Percentiles rank a stretch among this genome's conserved stretches.
These are phyloP conservation scores for Hexactinellida sp. DNA, from an alignment of 37 sponge, comb jelly and placozoan species.

Conservation along the genomic window DNA sequence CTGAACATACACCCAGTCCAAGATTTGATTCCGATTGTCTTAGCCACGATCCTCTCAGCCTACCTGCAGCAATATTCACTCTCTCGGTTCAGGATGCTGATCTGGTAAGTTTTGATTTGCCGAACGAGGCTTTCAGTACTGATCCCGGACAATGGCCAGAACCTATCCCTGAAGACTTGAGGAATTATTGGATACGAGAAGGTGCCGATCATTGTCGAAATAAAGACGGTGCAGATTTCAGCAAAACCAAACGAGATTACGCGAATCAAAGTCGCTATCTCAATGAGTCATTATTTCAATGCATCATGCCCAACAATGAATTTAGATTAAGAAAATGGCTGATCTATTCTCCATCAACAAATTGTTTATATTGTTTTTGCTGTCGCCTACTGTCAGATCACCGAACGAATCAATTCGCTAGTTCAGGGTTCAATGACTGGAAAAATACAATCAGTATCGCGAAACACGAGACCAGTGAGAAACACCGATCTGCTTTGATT, in stretches of 20 bases:
- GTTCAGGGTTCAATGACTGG: not conserved
- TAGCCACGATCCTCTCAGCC: not conserved
- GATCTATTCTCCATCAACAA: not conserved
- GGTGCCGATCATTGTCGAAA: slow-evolving; percentile 7
- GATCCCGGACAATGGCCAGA: slow-evolving; percentile 14
- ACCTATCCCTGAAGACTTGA: slow-evolving; percentile 5
- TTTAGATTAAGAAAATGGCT: not conserved
- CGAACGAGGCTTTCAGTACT: not conserved
- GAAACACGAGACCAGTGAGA: not conserved
- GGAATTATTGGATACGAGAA: slow-evolving; percentile 13
- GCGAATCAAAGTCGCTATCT: slow-evolving; percentile 16
- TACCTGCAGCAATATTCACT: not conserved
- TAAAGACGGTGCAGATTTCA: slow-evolving; percentile 15
- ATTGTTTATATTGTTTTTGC: not conserved
- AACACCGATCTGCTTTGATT: not conserved
- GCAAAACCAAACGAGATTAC: slow-evolving; percentile 1
- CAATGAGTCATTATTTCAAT: slow-evolving; percentile 15
- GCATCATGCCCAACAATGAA: slow-evolving; percentile 6
- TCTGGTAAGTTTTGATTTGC: not conserved
- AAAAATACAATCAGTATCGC: not conserved
- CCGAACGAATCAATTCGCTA: not conserved
- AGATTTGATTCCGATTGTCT: not conserved
- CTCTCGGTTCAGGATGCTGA: not conserved
- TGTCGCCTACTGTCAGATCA: not conserved
- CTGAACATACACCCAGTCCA: not conserved